phyloP scores from a whole-genome alignment of 2,888 invertebrate genomes.

The Mythimna impura region DNA sequence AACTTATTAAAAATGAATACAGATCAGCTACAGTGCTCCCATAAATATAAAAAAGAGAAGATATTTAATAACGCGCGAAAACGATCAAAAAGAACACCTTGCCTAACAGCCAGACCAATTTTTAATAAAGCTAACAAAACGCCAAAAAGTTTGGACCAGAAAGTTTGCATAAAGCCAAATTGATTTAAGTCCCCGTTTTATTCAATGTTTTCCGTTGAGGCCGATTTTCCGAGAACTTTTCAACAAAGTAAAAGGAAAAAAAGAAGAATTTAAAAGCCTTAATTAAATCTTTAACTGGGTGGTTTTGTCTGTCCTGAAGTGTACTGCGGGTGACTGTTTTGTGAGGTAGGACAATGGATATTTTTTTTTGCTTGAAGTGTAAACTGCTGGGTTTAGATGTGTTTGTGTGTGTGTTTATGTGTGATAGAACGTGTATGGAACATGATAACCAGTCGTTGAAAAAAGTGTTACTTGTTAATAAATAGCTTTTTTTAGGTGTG shows the following conservation, averaged over 20 bases:
- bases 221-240: constrained; percentile 35
- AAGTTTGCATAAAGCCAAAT: constrained; percentile 50
- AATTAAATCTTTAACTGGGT: constrained; percentile 54
- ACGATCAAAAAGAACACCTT: constrained; percentile 29
- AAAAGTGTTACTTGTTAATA: too few species aligned
- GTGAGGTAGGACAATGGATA: constrained; percentile 10
- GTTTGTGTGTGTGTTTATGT: background rate
- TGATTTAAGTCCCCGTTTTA: constrained; percentile 37
- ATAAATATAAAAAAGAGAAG: background rate
- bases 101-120: constrained; percentile 10
- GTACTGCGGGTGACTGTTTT: constrained; percentile 26
- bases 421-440: background rate
- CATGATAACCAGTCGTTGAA: background rate
- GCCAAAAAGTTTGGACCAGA: constrained; percentile 28
- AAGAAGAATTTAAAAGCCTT: constrained; percentile 35
- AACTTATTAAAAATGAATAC: constrained; percentile 6
- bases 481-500: too few species aligned
- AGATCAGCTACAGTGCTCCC: background rate
- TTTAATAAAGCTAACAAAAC: constrained; percentile 49
- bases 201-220: constrained; percentile 38
- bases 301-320: constrained; percentile 28
- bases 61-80: constrained; percentile 31
- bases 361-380: constrained; percentile 8
- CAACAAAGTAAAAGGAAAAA: background rate
- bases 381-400: background rate